phyloP scores from a whole-genome alignment of 1,140 invertebrate genomes.

The Kradibia gibbosae region DNA sequence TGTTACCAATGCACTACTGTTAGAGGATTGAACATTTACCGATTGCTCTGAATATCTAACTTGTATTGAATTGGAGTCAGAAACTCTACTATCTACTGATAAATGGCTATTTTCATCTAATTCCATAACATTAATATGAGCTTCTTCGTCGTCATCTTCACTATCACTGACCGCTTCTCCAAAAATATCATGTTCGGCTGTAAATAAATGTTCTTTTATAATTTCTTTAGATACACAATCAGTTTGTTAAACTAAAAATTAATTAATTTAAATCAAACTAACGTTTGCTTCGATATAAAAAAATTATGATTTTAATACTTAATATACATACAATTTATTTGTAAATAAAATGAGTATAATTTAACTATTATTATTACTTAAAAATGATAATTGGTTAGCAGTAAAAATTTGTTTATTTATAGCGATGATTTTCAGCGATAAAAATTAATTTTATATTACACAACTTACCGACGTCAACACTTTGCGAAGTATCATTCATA shows the following conservation, averaged over 20 bases:
- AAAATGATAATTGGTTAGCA: no score
- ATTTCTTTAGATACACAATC: background rate
- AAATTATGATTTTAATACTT: background rate
- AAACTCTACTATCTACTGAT: slow-evolving; percentile 83
- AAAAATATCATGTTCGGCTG: slow-evolving; percentile 88
- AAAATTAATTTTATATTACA: background rate
- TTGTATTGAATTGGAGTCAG: slow-evolving; percentile 82
- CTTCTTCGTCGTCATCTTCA: slow-evolving; percentile 81
- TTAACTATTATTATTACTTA: no score
- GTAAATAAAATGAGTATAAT: background rate
- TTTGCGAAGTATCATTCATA: slow-evolving; percentile 70
- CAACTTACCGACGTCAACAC: slow-evolving; percentile 73
- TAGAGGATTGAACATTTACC: slow-evolving; percentile 61
- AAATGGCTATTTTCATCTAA: slow-evolving; percentile 85
- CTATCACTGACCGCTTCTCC: slow-evolving; percentile 90
- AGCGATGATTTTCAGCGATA: no score
- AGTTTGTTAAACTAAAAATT: background rate
- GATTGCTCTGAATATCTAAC: slow-evolving; percentile 70
- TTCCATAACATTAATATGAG: slow-evolving; percentile 82
- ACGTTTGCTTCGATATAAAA: background rate
- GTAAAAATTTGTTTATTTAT: no score
- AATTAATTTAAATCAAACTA: background rate
- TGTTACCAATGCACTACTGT: slow-evolving; percentile 68
- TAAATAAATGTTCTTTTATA: slow-evolving; percentile 51
- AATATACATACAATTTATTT: slow-evolving; percentile 20